Conservation (phyloP, 2,888 invertebrate genomes). For the Itoplectis maculator region DNA sequence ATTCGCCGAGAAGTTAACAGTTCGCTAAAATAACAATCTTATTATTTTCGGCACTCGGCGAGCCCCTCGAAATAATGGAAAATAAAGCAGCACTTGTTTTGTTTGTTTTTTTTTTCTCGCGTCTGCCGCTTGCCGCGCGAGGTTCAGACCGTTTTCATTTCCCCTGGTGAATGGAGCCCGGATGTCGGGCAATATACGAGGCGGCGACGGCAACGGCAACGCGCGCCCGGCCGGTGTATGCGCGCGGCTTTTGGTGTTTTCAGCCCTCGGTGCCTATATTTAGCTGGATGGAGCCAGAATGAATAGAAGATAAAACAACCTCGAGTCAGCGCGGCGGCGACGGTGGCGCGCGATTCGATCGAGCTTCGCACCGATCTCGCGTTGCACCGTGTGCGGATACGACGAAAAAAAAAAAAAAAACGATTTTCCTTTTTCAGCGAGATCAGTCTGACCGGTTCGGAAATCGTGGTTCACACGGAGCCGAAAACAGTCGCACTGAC, state of each 20-base stretch:
- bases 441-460: slow-evolving; percentile 76
- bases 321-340: slow-evolving; percentile 49
- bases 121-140: neutral
- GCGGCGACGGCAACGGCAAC: too few relatives aligned
- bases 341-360: neutral
- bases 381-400: too few relatives aligned
- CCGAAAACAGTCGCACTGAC: slow-evolving; percentile 76
- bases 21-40: slow-evolving; percentile 3
- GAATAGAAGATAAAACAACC: slow-evolving; percentile 65
- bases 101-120: slow-evolving; percentile 11
- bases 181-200: slow-evolving; percentile 53
- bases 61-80: neutral
- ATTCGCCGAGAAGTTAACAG: neutral
- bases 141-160: slow-evolving; percentile 44
- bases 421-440: too few relatives aligned
- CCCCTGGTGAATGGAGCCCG: slow-evolving; percentile 64
- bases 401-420: neutral
- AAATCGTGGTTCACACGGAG: slow-evolving; percentile 77
- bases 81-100: neutral
- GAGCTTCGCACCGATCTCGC: neutral
- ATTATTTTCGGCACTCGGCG: too few relatives aligned
- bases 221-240: slow-evolving; percentile 44
- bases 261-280: slow-evolving; percentile 70
- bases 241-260: slow-evolving; percentile 66
- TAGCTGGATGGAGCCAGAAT: slow-evolving; percentile 71